Evolutionary conservation across 1,140 invertebrate genomes (phyloP).

Genomic region (Ceratina calcarata): DNA sequence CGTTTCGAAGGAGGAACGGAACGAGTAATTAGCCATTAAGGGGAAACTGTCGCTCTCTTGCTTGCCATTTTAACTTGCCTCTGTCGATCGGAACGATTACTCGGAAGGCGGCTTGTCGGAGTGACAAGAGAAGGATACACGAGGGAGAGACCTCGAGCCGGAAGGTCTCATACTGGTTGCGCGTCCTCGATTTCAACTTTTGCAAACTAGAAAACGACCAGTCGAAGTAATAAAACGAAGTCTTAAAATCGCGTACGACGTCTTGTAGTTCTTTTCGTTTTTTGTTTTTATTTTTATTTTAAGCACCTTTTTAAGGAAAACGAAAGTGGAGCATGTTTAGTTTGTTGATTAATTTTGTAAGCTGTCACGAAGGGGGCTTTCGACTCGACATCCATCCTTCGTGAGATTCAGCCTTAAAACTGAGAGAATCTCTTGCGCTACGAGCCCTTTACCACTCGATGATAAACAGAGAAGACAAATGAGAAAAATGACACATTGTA

Average conservation of each 20-base stretch:
- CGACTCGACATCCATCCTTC: constrained; percentile 45
- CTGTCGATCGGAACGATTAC: constrained; percentile 55
- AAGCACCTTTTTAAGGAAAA: too few relatives aligned
- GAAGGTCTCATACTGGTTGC: constrained; percentile 5
- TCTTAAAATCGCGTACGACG: too few relatives aligned
- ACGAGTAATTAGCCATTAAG: constrained; percentile 70
- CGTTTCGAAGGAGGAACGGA: constrained; percentile 66
- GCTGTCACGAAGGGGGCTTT: neutral
- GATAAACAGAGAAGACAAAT: neutral
- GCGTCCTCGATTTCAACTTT: neutral
- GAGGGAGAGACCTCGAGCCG: constrained; percentile 40
- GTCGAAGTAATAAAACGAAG: too few relatives aligned
- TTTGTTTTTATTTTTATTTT: too few relatives aligned
- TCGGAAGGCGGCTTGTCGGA: constrained; percentile 49
- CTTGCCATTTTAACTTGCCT: constrained; percentile 72
- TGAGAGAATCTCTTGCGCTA: constrained; percentile 60
- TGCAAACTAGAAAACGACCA: too few relatives aligned
- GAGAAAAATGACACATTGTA: constrained; percentile 32
- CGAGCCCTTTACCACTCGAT: constrained; percentile 27
- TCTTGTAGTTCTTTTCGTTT: too few relatives aligned
- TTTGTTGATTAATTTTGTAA: neutral
- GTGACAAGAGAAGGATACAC: constrained; percentile 22
- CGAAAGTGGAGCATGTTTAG: too few relatives aligned
- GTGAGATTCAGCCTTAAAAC: constrained; percentile 59
- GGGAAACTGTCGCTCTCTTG: constrained; percentile 64